Conservation (phyloP, 2,888 invertebrate species). For the Antheraea yamamai region DNA sequence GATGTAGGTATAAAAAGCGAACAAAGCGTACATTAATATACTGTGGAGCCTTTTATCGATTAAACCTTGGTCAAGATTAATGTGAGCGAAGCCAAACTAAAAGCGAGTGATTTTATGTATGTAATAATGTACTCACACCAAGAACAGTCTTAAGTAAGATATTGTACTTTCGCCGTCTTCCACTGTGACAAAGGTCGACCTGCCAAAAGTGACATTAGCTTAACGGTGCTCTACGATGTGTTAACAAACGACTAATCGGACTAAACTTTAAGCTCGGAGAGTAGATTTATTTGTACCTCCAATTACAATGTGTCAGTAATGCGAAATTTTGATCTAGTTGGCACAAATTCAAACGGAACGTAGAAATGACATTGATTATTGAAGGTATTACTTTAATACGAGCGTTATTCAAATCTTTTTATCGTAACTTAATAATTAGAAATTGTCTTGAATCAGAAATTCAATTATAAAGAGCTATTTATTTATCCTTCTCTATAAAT, state of each 20-base stretch:
- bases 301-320: background rate
- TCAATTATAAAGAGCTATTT: background rate
- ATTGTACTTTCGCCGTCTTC: constrained; percentile 13
- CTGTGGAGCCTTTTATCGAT: background rate
- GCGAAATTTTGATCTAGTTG: background rate
- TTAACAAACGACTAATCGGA: background rate
- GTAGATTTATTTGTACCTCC: background rate
- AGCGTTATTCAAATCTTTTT: background rate
- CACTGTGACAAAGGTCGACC: constrained; percentile 14
- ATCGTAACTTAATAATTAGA: background rate
- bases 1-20: background rate
- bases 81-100: constrained; percentile 1
- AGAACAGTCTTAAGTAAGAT: constrained; percentile 8
- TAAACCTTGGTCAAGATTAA: background rate
- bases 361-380: background rate
- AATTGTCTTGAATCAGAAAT: background rate
- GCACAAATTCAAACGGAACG: background rate
- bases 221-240: background rate
- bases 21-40: background rate
- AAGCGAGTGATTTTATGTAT: constrained; percentile 1
- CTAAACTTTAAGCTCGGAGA: too few species aligned
- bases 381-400: background rate
- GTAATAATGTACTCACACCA: constrained; percentile 7
- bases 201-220: constrained; percentile 3
- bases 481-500: background rate